These are phyloP conservation scores for Hydrozoanthus tunicans DNA, from an alignment of 64 coral and sea anemone genomes.

Conservation along the genomic window DNA sequence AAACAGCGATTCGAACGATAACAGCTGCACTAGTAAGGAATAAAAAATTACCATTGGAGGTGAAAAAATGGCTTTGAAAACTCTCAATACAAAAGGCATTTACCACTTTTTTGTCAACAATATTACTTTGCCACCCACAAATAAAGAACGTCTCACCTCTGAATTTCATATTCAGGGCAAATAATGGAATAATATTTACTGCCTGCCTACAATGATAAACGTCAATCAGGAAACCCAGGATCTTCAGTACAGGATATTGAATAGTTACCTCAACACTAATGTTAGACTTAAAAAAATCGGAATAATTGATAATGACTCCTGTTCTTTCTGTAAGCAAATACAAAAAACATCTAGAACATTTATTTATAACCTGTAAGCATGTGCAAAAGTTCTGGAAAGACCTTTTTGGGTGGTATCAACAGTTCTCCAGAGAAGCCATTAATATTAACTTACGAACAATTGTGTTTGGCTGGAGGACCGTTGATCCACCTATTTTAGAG, in stretches of 20 bases:
- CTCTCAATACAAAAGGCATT: neutral
- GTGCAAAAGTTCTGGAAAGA: no score
- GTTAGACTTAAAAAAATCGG: no score
- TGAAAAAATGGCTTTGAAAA: constrained; percentile 43
- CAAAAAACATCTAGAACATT: no score
- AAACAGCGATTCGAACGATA: constrained; percentile 9
- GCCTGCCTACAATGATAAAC: neutral
- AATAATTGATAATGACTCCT: no score
- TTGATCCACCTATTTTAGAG: no score
- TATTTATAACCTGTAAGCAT: no score
- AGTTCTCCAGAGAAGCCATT: no score
- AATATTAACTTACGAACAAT: no score
- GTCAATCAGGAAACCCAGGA: neutral
- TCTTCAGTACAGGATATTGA: neutral
- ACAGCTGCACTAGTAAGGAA: neutral
- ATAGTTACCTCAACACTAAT: no score
- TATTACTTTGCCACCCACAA: neutral
- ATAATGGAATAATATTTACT: constrained; percentile 12
- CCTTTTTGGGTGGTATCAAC: no score
- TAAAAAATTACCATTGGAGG: constrained; percentile 38
- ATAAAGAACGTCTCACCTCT: neutral
- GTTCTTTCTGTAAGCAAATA: no score
- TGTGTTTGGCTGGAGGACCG: no score
- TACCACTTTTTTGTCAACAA: constrained; percentile 1
- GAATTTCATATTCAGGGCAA: neutral